Evolutionary conservation across 2,113 vertebrate genomes (phyloP).

Genomic region (Saimiri boliviensis): DNA sequence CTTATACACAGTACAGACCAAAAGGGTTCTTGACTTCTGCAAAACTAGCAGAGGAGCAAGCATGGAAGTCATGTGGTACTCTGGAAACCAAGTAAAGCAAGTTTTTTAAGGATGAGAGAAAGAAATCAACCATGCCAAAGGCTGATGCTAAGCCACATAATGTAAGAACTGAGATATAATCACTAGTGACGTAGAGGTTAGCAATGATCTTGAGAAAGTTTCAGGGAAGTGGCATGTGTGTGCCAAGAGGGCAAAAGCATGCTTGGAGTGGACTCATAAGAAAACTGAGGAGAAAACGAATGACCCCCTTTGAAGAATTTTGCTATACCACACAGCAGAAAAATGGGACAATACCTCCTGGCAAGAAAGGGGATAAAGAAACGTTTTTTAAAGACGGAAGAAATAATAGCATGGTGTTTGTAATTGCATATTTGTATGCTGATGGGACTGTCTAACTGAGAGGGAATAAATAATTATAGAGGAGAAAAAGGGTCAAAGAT

Average conservation of each 20-base stretch:
- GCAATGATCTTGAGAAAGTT: neutral
- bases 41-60: neutral
- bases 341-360: neutral
- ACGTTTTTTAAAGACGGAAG: neutral
- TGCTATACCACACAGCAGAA: neutral
- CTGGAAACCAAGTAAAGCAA: neutral
- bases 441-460: neutral
- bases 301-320: neutral
- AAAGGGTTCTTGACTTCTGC: neutral
- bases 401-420: neutral
- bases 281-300: neutral
- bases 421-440: neutral
- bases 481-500: neutral
- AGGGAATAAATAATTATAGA: neutral
- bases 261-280: neutral
- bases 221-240: neutral
- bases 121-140: neutral
- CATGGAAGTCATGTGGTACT: no score
- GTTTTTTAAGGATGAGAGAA: neutral
- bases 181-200: neutral
- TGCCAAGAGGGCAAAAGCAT: neutral
- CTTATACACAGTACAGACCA: neutral
- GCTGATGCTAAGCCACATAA: neutral
- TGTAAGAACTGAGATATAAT: neutral
- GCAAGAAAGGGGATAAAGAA: neutral